Evolutionary conservation across 2,113 vertebrate genomes (phyloP).

Genomic region (Condylura cristata): DNA sequence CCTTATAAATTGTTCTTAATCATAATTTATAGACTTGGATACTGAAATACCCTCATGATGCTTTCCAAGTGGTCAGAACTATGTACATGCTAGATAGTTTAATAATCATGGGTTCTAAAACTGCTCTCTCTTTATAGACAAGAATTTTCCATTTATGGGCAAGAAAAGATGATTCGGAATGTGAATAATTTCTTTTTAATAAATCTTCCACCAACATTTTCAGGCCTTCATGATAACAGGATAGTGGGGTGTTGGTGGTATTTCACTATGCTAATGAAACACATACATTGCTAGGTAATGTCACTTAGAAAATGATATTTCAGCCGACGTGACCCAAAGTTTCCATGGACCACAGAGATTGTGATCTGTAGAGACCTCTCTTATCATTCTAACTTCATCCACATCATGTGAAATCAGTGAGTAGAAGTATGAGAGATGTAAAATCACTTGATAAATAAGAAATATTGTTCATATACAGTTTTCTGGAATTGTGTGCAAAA

Average conservation of each 20-base stretch:
- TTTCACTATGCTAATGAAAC: background rate
- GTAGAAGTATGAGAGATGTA: background rate
- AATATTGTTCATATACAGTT: background rate
- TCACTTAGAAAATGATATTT: background rate
- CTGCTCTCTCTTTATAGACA: background rate
- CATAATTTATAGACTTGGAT: constrained; percentile 38
- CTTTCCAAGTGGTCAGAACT: constrained; percentile 17
- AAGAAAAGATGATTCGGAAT: constrained; percentile 6
- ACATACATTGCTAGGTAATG: background rate
- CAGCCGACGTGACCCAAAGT: background rate
- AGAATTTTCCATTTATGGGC: constrained; percentile 11
- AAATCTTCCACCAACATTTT: background rate
- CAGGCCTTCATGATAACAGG: background rate
- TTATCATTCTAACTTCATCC: background rate
- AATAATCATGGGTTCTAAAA: background rate
- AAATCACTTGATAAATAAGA: background rate
- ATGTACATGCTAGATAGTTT: background rate
- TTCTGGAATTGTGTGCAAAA: background rate
- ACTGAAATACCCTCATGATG: background rate
- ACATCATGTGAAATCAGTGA: background rate
- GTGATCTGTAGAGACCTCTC: background rate
- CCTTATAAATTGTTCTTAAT: constrained; percentile 11
- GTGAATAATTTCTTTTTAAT: background rate
- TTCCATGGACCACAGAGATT: background rate
- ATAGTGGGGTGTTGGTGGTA: background rate